phyloP scores from a whole-genome alignment of 1,140 invertebrate genomes.

The Caerostris darwini region DNA sequence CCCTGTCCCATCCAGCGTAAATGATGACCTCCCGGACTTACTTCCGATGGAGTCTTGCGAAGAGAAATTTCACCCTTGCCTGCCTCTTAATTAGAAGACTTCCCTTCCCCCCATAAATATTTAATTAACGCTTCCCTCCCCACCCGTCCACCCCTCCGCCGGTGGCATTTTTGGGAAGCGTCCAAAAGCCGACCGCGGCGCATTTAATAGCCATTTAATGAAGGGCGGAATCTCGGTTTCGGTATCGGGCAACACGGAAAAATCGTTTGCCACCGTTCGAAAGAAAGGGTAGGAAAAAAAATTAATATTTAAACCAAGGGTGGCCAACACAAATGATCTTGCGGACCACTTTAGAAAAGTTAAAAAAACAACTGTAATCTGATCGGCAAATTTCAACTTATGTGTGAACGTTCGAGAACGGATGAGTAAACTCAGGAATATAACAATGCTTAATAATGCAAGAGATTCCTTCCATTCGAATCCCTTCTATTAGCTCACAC shows the following conservation, averaged over 20 bases:
- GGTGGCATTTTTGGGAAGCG: conserved; percentile 24
- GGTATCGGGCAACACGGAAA: neutral
- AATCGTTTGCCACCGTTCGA: no score
- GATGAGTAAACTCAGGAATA: no score
- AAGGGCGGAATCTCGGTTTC: neutral
- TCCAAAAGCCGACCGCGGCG: neutral
- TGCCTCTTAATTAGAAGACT: conserved; percentile 3
- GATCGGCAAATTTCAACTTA: no score
- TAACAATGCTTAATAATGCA: no score
- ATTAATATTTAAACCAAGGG: no score
- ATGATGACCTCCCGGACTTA: conserved; percentile 7
- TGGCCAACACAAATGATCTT: no score
- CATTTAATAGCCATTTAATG: neutral
- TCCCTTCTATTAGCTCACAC: no score
- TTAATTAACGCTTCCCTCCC: conserved; percentile 30
- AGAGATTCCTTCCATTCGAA: no score
- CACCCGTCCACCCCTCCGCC: neutral
- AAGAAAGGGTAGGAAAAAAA: no score
- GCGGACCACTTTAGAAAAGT: no score
- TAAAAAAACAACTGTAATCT: no score
- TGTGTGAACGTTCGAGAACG: no score
- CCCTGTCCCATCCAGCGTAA: conserved; percentile 9
- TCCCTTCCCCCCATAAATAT: conserved; percentile 7
- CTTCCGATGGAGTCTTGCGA: conserved; percentile 49
- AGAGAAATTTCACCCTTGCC: conserved; percentile 49